phyloP scores from a whole-genome alignment of 2,113 vertebrate species.

The Fregetta grallaria region DNA sequence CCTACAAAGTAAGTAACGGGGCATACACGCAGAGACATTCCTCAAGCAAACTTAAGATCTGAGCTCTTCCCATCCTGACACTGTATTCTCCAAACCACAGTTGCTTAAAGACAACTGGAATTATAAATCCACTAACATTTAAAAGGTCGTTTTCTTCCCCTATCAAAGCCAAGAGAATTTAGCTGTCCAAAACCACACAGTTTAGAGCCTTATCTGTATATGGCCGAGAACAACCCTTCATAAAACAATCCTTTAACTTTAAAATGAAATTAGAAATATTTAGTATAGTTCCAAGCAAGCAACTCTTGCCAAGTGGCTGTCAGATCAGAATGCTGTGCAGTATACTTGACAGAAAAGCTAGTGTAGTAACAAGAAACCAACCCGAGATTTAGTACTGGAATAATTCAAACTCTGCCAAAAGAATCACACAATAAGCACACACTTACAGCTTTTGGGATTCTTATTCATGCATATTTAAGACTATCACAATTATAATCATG shows the following conservation, averaged over 20 bases:
- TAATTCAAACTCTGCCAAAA: background rate
- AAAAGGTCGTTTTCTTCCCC: background rate
- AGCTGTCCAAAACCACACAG: background rate
- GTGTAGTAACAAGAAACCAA: background rate
- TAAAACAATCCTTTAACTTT: background rate
- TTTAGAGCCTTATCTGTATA: background rate
- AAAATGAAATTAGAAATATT: background rate
- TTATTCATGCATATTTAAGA: background rate
- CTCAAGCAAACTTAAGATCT: background rate
- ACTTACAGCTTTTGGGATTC: background rate
- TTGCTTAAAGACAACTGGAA: background rate
- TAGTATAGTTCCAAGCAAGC: background rate
- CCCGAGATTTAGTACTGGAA: background rate
- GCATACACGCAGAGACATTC: background rate
- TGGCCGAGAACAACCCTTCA: background rate
- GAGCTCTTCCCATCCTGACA: background rate
- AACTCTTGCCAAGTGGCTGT: background rate
- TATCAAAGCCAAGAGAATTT: background rate
- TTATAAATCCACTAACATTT: background rate
- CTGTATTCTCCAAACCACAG: background rate
- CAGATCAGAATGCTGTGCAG: background rate
- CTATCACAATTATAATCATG: background rate
- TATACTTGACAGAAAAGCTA: slow-evolving; percentile 12
- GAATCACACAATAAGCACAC: background rate
- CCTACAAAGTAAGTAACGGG: background rate